A percentile compares a stretch with the other conserved stretches of the same genome.
Evolutionary conservation across 2,113 vertebrate genomes (phyloP).

Genomic region (Notothenia rossii): DNA sequence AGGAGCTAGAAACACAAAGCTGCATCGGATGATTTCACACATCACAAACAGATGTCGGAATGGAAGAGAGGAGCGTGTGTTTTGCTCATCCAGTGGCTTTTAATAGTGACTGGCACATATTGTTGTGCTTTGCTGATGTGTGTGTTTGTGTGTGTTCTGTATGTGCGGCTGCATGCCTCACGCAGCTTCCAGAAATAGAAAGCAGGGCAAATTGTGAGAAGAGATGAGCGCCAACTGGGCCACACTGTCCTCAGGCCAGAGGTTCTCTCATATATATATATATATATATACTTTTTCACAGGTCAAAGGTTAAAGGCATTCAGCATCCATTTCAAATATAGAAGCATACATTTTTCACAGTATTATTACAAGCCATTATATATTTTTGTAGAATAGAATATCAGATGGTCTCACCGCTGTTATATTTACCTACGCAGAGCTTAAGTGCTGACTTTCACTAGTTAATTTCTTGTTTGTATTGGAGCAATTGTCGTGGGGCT

Average conservation of each 20-base stretch:
- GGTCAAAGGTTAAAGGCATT: background rate
- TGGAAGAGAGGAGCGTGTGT: constrained; percentile 56
- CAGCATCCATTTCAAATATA: background rate
- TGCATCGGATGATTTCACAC: constrained; percentile 10
- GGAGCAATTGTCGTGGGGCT: background rate
- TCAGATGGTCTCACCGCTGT: background rate
- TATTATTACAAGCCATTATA: background rate
- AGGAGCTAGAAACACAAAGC: background rate
- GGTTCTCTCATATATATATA: constrained; percentile 4
- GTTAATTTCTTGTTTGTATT: constrained; percentile 14
- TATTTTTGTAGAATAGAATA: background rate
- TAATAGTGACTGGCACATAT: constrained; percentile 62
- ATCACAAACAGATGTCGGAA: constrained; percentile 13
- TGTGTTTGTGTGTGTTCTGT: constrained; percentile 20
- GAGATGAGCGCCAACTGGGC: constrained; percentile 60
- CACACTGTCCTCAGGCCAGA: constrained; percentile 30
- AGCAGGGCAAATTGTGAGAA: constrained; percentile 66
- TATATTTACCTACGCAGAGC: no score
- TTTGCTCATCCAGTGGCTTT: constrained; percentile 47
- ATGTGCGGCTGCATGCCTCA: constrained; percentile 39
- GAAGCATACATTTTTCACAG: background rate
- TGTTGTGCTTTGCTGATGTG: constrained; percentile 53
- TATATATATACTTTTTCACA: no score
- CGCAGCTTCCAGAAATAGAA: constrained; percentile 79
- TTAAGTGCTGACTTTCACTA: no score